phyloP scores from a whole-genome alignment of 2,113 vertebrate species.

The Monopterus albus region DNA sequence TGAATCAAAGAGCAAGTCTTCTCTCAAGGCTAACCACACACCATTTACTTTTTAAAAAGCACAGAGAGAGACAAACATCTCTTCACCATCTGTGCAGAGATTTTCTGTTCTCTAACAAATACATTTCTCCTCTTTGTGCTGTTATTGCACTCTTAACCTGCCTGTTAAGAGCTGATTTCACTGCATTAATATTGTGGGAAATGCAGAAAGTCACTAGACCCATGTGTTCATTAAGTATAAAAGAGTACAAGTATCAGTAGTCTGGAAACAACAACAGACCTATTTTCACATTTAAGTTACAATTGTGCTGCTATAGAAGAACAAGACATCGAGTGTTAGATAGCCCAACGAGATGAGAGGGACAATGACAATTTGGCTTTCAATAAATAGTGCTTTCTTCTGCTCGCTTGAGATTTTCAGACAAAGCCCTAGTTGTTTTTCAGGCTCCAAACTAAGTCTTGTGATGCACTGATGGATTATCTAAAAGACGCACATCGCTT shows the following conservation, averaged over 20 bases:
- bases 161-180: neutral
- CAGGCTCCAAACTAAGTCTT: conserved; percentile 13
- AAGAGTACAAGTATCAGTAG: neutral
- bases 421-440: conserved; percentile 2
- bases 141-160: neutral
- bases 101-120: too few species aligned
- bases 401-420: conserved; percentile 14
- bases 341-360: neutral
- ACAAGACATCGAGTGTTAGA: rapidly evolving
- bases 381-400: conserved; percentile 10
- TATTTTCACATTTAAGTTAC: neutral
- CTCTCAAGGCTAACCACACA: neutral
- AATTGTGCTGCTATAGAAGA: neutral
- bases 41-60: conserved; percentile 9
- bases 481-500: neutral
- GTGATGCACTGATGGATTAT: conserved; percentile 24
- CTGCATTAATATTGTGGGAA: neutral
- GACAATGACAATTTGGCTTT: neutral
- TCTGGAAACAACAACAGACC: neutral
- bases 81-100: neutral
- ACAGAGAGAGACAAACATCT: neutral
- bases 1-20: conserved; percentile 15
- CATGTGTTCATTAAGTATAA: neutral
- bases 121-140: neutral
- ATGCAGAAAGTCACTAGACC: neutral